phyloP scores from a whole-genome alignment of 1,140 invertebrate species.

The Zaprionus nigranus region DNA sequence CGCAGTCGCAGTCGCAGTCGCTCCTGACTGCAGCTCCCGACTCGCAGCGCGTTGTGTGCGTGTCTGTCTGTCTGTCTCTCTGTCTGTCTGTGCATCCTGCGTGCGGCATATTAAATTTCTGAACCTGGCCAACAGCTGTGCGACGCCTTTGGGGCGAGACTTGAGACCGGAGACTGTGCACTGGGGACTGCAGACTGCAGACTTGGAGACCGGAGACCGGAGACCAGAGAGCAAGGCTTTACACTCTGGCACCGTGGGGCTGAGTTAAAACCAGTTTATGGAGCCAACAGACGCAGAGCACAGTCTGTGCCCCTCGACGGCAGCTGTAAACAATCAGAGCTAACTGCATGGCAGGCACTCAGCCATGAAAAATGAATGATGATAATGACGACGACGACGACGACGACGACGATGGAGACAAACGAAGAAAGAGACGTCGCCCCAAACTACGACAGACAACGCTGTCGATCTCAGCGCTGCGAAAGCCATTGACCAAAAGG shows the following conservation, averaged over 20 bases:
- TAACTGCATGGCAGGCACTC: constrained; percentile 81
- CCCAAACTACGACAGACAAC: constrained; percentile 4
- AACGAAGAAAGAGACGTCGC: constrained; percentile 11
- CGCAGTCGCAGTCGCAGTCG: constrained; percentile 65
- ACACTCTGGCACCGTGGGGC: constrained; percentile 14
- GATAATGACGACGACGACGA: constrained; percentile 68
- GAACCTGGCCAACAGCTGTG: constrained; percentile 72
- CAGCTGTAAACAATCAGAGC: constrained; percentile 82
- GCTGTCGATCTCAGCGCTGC: constrained; percentile 39
- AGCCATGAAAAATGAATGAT: constrained; percentile 82
- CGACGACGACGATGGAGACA: constrained; percentile 9
- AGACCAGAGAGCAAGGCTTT: constrained; percentile 1
- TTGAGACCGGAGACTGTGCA: constrained; percentile 8
- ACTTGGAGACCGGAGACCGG: background rate
- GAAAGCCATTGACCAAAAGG: constrained; percentile 55
- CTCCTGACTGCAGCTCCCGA: constrained; percentile 37
- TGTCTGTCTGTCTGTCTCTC: constrained; percentile 41
- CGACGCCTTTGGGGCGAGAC: constrained; percentile 46
- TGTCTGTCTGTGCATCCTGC: constrained; percentile 65
- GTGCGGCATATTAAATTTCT: constrained; percentile 77
- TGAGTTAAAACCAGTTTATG: constrained; percentile 57
- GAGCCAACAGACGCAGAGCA: constrained; percentile 20
- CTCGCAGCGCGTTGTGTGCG: constrained; percentile 36
- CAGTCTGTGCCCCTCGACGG: constrained; percentile 53
- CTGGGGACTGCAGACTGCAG: background rate